Base-by-base conservation (phyloP, 2,888 invertebrate genomes). In the Zootermopsis nevadensis region DNA sequence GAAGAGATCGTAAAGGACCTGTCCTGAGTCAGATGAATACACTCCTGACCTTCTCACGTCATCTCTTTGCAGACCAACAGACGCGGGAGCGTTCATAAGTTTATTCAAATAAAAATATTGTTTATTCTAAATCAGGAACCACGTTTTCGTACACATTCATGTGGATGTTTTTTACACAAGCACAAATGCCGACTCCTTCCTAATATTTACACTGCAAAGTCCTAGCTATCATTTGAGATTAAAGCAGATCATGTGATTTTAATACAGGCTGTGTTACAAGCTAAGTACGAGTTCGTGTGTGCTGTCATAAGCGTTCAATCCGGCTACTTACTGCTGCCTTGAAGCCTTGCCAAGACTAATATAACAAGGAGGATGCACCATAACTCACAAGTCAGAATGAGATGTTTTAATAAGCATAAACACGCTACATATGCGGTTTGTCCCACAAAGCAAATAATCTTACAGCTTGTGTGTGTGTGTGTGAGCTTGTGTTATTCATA, bases 361-460 rank as follows among this genome's bases (percentile, higher is more conserved):
- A 84, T 66, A 80, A 83, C 72, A 80, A 83, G 60, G 60, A 72
- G 80, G 30, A 30, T 53, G 67, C 60, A n/a, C 82, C 83, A 83
- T 84, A 85, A 85, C 83, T 84, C 85, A 84, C 55, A 53, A 76
- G 81, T 72, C 72, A 38, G 84, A 84, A 85, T 85, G 83, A 84
- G 84, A 85, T 83, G 84, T 83, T 84, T 84, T 85, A 85, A 85
- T 85, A 84, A 85, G 84, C 85, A 84, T 84, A 84, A 85, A 84
- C 81, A 83, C 55, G 69, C 27, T 81, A 80, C 83, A 77, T 42
- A 55, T 79, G 84, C 79, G 84, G 80, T 80, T 27, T 82, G 82
- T 84, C 82, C 79, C 82, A 66, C 84, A 84, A 82, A 84, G 81
- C 84, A 84, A 84, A 84, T 83, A 84, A 84, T 81, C 83, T 69